These are phyloP conservation scores for Lophotis ruficrista DNA, from an alignment of 2,113 vertebrate genomes.

Conservation along the genomic window DNA sequence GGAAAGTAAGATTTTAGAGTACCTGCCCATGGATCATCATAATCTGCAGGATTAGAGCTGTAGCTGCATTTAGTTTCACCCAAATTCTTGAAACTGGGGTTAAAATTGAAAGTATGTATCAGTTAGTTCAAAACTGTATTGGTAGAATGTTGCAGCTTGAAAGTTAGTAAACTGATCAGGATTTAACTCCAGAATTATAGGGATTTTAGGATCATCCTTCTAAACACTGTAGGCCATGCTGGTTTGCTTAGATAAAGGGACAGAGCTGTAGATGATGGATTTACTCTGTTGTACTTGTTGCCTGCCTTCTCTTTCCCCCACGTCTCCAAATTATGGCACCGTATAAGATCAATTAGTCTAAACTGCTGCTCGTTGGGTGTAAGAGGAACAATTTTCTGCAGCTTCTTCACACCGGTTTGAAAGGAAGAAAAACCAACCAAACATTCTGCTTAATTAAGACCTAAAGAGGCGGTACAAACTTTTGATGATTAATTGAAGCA, in stretches of 20 bases:
- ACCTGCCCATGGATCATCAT: not conserved
- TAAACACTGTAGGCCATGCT: not conserved
- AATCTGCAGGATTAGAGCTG: not conserved
- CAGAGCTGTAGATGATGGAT: not conserved
- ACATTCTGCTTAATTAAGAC: conserved; percentile 77
- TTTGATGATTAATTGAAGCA: conserved; percentile 86
- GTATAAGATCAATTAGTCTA: conserved; percentile 27
- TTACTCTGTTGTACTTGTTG: not conserved
- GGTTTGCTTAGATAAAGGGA: not conserved
- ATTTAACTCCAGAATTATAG: not conserved
- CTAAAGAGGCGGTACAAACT: conserved; percentile 77
- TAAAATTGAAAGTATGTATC: not conserved
- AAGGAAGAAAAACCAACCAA: conserved; percentile 39
- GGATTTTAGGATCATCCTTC: not conserved
- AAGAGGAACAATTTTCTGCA: conserved; percentile 56
- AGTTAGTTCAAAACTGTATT: not conserved
- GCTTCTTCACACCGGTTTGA: conserved; percentile 53
- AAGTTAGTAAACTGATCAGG: not conserved
- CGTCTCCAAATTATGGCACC: not conserved
- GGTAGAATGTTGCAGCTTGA: not conserved
- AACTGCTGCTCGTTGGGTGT: conserved; percentile 50
- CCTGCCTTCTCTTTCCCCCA: not conserved
- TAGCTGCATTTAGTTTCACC: not conserved
- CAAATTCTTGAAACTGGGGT: not conserved
- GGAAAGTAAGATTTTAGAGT: not conserved